Percentiles rank a stretch among this genome's conserved stretches.
Evolutionary conservation across 2,113 vertebrate genomes (phyloP).

Genomic region (Python bivittatus): DNA sequence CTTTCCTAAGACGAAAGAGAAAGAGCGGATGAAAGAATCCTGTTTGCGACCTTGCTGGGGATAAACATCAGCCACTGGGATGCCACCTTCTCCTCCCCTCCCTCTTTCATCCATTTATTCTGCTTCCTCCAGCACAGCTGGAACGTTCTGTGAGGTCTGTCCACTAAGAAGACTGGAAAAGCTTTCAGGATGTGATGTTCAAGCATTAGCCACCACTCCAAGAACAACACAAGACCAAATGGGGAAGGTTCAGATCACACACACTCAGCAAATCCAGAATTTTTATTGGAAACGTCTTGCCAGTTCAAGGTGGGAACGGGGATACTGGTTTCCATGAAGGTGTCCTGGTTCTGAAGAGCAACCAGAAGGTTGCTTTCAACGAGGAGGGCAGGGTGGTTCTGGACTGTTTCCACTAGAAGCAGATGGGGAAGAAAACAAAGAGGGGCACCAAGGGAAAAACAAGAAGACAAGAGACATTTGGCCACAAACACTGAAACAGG

Average conservation of each 20-base stretch:
- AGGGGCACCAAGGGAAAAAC: slow-evolving; percentile 26
- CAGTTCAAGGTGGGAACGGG: slow-evolving; percentile 91
- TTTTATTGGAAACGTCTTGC: slow-evolving; percentile 88
- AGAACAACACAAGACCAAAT: slow-evolving; percentile 55
- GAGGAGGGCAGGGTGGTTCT: slow-evolving; percentile 92
- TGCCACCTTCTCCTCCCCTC: background rate
- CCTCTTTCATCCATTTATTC: background rate
- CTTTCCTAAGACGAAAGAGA: background rate
- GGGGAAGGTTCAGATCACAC: slow-evolving; percentile 83
- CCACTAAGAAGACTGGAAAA: slow-evolving; percentile 29
- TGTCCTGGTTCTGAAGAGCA: slow-evolving; percentile 81
- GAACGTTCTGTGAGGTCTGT: background rate
- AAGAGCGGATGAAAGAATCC: no score
- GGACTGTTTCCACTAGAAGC: slow-evolving; percentile 91
- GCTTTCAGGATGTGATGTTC: slow-evolving; percentile 48
- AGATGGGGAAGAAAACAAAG: slow-evolving; percentile 67
- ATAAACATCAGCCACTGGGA: background rate
- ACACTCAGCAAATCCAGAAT: slow-evolving; percentile 87
- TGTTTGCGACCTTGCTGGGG: background rate
- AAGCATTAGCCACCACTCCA: slow-evolving; percentile 42
- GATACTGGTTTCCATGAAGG: slow-evolving; percentile 95
- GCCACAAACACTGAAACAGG: slow-evolving; percentile 73
- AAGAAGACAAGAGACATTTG: slow-evolving; percentile 76
- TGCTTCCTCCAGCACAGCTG: background rate
- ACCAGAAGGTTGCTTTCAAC: slow-evolving; percentile 80